Evolutionary conservation across 2,797 vertebrate genomes (phyloP).

Genomic region (Buphagus erythrorhynchus): DNA sequence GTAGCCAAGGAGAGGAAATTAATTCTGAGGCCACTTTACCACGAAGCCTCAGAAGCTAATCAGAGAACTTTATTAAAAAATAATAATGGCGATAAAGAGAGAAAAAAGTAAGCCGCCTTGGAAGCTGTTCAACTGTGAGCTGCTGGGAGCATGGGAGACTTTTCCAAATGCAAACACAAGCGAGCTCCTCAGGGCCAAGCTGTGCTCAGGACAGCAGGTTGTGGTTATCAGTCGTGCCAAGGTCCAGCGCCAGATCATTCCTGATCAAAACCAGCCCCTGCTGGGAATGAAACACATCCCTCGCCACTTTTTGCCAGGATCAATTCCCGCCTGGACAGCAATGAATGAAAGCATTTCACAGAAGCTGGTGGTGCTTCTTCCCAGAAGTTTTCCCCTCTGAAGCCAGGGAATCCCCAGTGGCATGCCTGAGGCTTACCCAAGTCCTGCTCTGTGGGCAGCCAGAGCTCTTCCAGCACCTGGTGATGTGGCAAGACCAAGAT

Average conservation of each 20-base stretch:
- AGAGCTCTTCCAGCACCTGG: not conserved
- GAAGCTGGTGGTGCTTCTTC: not conserved
- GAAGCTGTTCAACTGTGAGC: not conserved
- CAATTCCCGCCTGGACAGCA: not conserved
- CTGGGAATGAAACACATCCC: constrained; percentile 41
- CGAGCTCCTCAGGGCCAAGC: not conserved
- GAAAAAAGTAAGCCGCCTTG: constrained; percentile 22
- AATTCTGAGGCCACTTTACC: constrained; percentile 29
- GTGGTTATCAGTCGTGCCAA: not conserved
- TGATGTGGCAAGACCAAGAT: not conserved
- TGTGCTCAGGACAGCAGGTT: not conserved
- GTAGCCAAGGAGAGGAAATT: constrained; percentile 49
- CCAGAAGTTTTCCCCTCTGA: constrained; percentile 4
- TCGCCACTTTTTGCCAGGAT: not conserved
- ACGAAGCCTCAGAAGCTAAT: constrained; percentile 39
- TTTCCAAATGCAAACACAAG: constrained; percentile 41
- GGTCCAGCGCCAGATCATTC: not conserved
- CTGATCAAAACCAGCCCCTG: constrained; percentile 47
- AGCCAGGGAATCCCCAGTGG: not conserved
- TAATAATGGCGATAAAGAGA: constrained; percentile 36
- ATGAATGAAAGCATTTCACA: constrained; percentile 27
- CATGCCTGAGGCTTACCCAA: not conserved
- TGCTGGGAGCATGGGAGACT: not conserved
- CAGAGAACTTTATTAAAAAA: constrained; percentile 65
- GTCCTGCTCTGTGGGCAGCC: not conserved